Evolutionary conservation across 2,113 vertebrate species (phyloP).

Genomic region (Otus sunia): DNA sequence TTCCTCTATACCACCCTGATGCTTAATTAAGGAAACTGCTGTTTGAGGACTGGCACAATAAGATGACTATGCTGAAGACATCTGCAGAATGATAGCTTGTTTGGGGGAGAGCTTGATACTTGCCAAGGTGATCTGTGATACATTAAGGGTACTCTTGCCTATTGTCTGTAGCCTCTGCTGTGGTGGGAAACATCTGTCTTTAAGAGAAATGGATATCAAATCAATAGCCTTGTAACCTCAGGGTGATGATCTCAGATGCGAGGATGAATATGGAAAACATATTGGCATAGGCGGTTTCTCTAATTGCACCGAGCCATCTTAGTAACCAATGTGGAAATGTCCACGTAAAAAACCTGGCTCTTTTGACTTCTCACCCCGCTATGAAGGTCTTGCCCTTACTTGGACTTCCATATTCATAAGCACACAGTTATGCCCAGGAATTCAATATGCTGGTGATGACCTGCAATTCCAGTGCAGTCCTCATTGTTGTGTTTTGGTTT

Average conservation of each 20-base stretch:
- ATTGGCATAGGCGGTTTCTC: background rate
- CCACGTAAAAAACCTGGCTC: background rate
- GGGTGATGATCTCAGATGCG: background rate
- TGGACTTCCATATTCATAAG: background rate
- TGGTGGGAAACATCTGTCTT: background rate
- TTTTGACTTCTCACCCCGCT: background rate
- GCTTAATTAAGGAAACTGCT: background rate
- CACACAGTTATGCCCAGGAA: background rate
- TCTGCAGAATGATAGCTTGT: background rate
- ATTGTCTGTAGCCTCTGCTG: background rate
- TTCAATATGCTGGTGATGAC: background rate
- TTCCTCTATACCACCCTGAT: background rate
- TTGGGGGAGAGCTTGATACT: background rate
- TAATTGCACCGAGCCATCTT: background rate
- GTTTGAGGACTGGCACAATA: background rate
- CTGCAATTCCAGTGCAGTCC: background rate
- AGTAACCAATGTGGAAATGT: background rate
- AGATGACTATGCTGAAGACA: background rate
- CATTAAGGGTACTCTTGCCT: background rate
- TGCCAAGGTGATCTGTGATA: background rate
- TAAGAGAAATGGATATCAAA: conserved; percentile 1
- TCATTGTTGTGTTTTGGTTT: background rate
- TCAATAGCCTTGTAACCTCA: conserved; percentile 23
- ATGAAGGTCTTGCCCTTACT: background rate
- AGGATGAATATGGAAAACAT: conserved; percentile 13